Evolutionary conservation across 92 coral and sea anemone species (phyloP).

Genomic region (Parazoanthus atlanticus): DNA sequence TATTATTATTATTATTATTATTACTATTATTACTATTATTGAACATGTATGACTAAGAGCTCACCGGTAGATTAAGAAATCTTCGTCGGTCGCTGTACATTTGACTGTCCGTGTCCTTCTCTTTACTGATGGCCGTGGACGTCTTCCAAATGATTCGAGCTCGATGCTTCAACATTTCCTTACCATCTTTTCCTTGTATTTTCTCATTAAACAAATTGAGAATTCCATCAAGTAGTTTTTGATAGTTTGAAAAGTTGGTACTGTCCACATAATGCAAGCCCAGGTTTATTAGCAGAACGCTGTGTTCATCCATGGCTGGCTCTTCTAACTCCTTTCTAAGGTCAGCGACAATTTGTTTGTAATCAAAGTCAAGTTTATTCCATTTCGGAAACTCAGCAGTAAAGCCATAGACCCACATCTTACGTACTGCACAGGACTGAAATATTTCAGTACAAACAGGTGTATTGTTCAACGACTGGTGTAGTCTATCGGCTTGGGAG

Average conservation of each 20-base stretch:
- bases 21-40: too few species aligned
- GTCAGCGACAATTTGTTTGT: constrained; percentile 58
- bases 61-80: constrained; percentile 84
- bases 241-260: constrained; percentile 66
- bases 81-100: constrained; percentile 73
- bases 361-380: constrained; percentile 78
- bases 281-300: constrained; percentile 80
- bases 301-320: constrained; percentile 79
- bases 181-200: constrained; percentile 3
- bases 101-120: constrained; percentile 75
- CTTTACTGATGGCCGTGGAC: constrained; percentile 83
- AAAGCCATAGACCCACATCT: constrained; percentile 88
- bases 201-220: constrained; percentile 57
- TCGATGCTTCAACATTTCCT: constrained; percentile 44
- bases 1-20: too few species aligned
- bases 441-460: constrained; percentile 76
- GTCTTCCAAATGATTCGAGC: constrained; percentile 90
- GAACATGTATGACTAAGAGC: not conserved
- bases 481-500: constrained; percentile 87
- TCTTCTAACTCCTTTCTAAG: constrained; percentile 59
- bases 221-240: constrained; percentile 61
- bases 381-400: constrained; percentile 56
- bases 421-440: constrained; percentile 74
- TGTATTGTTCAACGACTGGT: constrained; percentile 57
- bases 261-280: constrained; percentile 84